Base-by-base conservation (phyloP, 2,113 vertebrate genomes). In the Macroglossus sobrinus region DNA sequence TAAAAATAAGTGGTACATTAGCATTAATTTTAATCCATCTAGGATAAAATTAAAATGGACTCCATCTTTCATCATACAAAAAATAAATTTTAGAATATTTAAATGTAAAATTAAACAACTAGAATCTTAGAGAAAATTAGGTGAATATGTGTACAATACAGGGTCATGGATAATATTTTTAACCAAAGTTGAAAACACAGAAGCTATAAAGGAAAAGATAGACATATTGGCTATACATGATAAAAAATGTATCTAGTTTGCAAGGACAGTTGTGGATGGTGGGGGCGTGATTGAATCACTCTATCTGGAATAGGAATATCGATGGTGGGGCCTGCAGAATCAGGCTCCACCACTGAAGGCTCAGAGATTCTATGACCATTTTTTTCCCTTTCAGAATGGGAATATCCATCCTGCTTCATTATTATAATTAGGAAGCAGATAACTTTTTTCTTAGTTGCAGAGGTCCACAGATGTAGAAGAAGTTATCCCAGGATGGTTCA, bases 1-100 rank as follows among this genome's bases (percentile, higher is more conserved):
- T 88, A 71, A 87, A 72, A 75, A 74, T 72, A 86, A 90, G 26
- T 47, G 24, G 33, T 28, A 40, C 4, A 43, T 78, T 72, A 47
- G 15, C 87, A 74, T 50, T 90, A 43, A 7, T 63, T 86, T 63
- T 28, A 63, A 94, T 28, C n/a, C 24, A 45, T 55, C 11, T 89
- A 10, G n/a, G 43, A 59, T n/a, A 68, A 92, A 61, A 84, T 59
- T 33, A 40, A 92, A 92, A 89, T 80, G 10, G 35, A 86, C 47
- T 79, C 50, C 10, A 16, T 55, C 14, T 81, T 85, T 7, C 75
- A 86, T 90, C 38, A 61, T 90, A 86, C 71, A 90, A 86, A 86
- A 89, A 76, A 89, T 74, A 63, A 47, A 57, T 82, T 88, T 94
- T n/a, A 95, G 69, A 94, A 86, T 28, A 61, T n/a, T 50, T 61